phyloP scores from a whole-genome alignment of 2,797 vertebrate genomes.

The Paramormyrops hopkinsi region DNA sequence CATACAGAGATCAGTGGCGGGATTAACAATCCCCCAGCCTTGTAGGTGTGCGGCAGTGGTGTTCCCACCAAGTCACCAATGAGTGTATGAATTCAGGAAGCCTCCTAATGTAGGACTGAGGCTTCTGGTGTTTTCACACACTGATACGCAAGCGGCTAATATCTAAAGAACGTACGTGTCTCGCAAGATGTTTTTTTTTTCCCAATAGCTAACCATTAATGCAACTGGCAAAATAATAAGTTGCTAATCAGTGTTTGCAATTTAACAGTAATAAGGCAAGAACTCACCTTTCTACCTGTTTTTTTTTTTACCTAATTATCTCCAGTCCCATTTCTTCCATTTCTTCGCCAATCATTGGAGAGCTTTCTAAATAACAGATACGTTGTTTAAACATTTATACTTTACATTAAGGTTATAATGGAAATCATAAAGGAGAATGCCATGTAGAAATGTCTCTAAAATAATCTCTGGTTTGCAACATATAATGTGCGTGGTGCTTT shows the following conservation, averaged over 20 bases:
- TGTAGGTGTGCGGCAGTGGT: background rate
- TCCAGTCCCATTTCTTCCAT: background rate
- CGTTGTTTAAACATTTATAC: background rate
- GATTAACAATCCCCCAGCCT: background rate
- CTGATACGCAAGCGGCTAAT: background rate
- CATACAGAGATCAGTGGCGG: background rate
- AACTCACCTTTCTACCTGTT: background rate
- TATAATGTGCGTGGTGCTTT: background rate
- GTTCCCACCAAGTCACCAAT: background rate
- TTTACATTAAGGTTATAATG: background rate
- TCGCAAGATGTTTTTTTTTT: background rate
- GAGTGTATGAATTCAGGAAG: background rate
- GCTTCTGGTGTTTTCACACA: background rate
- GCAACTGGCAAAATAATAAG: background rate
- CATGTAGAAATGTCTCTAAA: background rate
- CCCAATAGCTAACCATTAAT: background rate
- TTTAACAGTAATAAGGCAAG: background rate
- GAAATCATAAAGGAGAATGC: background rate
- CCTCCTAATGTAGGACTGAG: background rate
- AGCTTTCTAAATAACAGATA: background rate
- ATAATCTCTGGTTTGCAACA: background rate
- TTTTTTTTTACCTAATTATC: background rate
- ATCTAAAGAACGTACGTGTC: background rate
- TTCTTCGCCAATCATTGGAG: background rate
- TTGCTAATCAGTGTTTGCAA: background rate